Conservation (phyloP, 1,140 invertebrate genomes). For the Rhizoglyphus robini region DNA sequence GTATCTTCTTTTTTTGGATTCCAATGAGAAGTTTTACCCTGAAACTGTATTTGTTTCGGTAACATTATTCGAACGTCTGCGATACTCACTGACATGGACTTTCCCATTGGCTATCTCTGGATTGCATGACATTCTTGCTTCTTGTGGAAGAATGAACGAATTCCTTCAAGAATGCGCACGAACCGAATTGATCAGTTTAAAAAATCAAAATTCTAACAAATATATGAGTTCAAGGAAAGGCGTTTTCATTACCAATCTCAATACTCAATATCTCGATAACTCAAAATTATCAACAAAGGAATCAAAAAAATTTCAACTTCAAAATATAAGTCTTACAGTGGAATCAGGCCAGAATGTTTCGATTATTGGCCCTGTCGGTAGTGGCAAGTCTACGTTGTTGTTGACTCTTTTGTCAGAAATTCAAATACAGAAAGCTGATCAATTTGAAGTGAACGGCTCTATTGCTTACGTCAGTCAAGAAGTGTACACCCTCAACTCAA, state of each 20-base stretch:
- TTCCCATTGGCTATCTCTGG: conserved; percentile 11
- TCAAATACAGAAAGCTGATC: conserved; percentile 45
- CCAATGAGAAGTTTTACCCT: conserved; percentile 31
- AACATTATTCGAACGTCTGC: conserved; percentile 51
- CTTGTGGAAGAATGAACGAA: conserved; percentile 6
- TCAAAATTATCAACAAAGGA: background rate
- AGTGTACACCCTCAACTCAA: conserved; percentile 28
- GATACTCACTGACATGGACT: conserved; percentile 36
- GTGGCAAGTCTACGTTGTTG: conserved; percentile 53
- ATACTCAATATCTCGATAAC: background rate
- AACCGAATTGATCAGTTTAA: background rate
- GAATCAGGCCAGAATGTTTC: conserved; percentile 42
- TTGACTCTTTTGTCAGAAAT: conserved; percentile 66
- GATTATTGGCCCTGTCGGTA: conserved; percentile 59
- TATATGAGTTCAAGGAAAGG: background rate
- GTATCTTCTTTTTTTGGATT: conserved; percentile 46
- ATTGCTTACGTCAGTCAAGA: conserved; percentile 77
- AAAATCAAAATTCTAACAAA: background rate
- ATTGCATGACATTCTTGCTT: background rate
- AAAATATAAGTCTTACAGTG: conserved; percentile 21
- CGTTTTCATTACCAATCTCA: conserved; percentile 1
- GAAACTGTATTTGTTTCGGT: conserved; percentile 61
- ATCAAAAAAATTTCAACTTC: conserved; percentile 18
- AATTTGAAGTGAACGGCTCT: conserved; percentile 51
- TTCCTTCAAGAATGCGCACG: background rate